A percentile compares a stretch with the other conserved stretches of the same genome.
Conservation (phyloP, 2,113 vertebrate species). For the Oryctolagus cuniculus region mOryCun1.1 NC_091439.1:29353001-29353500, state of each 20-base stretch:
- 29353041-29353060: not conserved
- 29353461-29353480: not conserved
- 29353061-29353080: not conserved
- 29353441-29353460: not conserved
- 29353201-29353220: not conserved
- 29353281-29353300: not conserved
- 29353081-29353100: not conserved
- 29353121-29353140: not conserved
- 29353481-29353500: not conserved
- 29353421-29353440: not conserved
- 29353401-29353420: not conserved
- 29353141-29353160: not conserved
- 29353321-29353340: not conserved
- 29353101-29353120: not conserved
- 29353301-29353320: not conserved
- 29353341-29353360: not conserved
- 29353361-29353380: not conserved
- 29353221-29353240: not conserved
- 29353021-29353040: not conserved
- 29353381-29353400: not conserved
- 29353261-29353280: not conserved
- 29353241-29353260: not conserved
- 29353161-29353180: not conserved
- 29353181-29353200: not conserved
- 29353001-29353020: not conserved